Conservation (phyloP, 2,888 invertebrate species). For the Meteorus colon region DNA sequence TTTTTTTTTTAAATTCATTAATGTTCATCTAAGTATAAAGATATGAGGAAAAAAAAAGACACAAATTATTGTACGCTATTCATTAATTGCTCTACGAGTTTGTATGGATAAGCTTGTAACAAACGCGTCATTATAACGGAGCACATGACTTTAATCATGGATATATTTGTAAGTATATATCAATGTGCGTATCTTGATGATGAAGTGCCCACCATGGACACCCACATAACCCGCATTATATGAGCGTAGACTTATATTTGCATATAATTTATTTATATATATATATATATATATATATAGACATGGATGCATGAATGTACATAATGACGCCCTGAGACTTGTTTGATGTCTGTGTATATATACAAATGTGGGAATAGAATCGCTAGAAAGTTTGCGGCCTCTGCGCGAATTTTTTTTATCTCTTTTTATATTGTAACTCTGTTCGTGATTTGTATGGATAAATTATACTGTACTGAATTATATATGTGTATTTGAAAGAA, state of each 20-base stretch:
- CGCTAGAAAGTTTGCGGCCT: slow-evolving; percentile 39
- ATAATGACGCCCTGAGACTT: background rate
- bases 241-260: background rate
- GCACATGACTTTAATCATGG: background rate
- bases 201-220: slow-evolving; percentile 21
- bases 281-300: background rate
- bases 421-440: slow-evolving; percentile 13
- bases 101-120: background rate
- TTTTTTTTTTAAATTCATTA: background rate
- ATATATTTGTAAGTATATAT: background rate
- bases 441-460: slow-evolving; percentile 9
- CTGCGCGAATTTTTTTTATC: slow-evolving; percentile 26
- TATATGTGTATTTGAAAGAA: slow-evolving; percentile 7
- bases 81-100: background rate
- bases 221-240: slow-evolving; percentile 23
- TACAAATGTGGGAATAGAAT: slow-evolving; percentile 38
- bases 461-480: background rate
- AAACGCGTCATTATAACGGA: slow-evolving; percentile 17
- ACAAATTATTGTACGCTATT: background rate
- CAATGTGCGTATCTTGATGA: background rate
- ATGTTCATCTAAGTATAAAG: background rate
- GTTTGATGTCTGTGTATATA: slow-evolving; percentile 16
- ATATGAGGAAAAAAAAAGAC: background rate
- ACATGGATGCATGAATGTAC: no score
- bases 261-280: background rate